A percentile compares a stretch with the other conserved stretches of the same genome.
Evolutionary conservation across 2,888 invertebrate genomes (phyloP).

Genomic region (Pachydiplax longipennis): DNA sequence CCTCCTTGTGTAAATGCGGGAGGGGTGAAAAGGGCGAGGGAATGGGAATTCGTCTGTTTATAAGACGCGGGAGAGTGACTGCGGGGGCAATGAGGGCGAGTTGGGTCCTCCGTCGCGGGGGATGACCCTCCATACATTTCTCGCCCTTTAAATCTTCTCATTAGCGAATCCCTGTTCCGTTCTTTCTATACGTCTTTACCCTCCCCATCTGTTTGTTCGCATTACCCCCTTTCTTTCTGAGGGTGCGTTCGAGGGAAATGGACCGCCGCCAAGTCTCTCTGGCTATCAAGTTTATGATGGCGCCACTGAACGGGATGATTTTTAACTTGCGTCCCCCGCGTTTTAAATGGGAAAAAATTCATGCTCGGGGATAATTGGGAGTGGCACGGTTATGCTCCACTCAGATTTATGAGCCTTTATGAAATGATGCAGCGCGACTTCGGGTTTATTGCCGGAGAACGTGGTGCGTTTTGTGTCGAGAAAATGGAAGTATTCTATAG

Average conservation of each 20-base stretch:
- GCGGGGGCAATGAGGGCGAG: not conserved
- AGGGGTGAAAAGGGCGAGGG: not conserved
- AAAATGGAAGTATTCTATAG: too few species aligned
- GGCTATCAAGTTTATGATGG: too few species aligned
- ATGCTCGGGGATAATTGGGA: too few species aligned
- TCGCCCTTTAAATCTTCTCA: not conserved
- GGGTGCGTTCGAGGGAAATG: not conserved
- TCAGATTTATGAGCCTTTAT: too few species aligned
- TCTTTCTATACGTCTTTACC: too few species aligned
- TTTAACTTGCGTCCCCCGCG: not conserved
- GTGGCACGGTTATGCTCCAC: too few species aligned
- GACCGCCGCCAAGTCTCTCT: too few species aligned
- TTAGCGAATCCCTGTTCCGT: not conserved
- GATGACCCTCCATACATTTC: constrained; percentile 22
- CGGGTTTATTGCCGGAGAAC: too few species aligned
- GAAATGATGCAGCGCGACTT: too few species aligned
- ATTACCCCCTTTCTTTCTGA: not conserved
- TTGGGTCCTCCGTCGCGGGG: constrained; percentile 18
- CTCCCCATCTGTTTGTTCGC: not conserved
- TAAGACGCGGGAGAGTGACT: not conserved
- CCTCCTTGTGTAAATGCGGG: constrained; percentile 16
- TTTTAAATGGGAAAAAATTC: too few species aligned
- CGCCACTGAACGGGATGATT: not conserved
- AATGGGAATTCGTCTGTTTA: not conserved
- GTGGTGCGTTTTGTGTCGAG: too few species aligned